These are phyloP conservation scores for Neria commutata DNA, from an alignment of 2,888 invertebrate species.

Conservation along the genomic window DNA sequence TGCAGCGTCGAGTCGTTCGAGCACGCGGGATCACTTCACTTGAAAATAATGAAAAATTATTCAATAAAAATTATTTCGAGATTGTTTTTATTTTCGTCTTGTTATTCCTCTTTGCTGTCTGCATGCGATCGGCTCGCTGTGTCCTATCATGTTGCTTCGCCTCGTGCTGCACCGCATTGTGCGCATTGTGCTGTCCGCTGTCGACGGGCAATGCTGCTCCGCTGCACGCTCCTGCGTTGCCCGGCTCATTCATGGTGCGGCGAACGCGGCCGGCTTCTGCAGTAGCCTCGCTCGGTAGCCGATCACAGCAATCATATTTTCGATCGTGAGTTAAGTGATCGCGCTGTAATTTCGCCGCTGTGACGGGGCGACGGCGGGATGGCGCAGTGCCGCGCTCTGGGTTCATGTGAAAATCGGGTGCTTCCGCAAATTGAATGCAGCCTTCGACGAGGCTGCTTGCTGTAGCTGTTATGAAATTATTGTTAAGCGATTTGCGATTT, in stretches of 20 bases:
- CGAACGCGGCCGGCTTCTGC: conserved; percentile 20
- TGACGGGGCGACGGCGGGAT: too few species aligned
- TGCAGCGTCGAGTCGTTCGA: not conserved
- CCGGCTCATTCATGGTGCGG: conserved; percentile 38
- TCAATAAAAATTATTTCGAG: conserved; percentile 58
- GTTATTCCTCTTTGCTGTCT: not conserved
- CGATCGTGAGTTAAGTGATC: conserved; percentile 62
- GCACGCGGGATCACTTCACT: conserved; percentile 43
- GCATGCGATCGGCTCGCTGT: not conserved
- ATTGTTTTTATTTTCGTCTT: not conserved
- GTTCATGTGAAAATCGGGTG: conserved; percentile 18
- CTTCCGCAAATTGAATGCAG: not conserved
- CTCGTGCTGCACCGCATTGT: not conserved
- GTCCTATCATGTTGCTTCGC: not conserved
- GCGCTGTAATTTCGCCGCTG: conserved; percentile 60
- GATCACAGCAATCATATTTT: conserved; percentile 45
- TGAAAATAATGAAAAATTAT: conserved; percentile 59
- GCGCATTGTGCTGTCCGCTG: not conserved
- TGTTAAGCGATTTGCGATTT: conserved; percentile 55
- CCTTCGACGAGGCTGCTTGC: conserved; percentile 11
- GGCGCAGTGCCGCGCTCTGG: too few species aligned
- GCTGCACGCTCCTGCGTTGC: conserved; percentile 2
- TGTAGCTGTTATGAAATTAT: conserved; percentile 48
- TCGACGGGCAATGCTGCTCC: not conserved
- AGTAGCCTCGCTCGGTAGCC: conserved; percentile 36